A percentile compares a stretch with the other conserved stretches of the same genome.
Evolutionary conservation across 2,888 invertebrate genomes (phyloP).

Genomic region (Pseudococcus longispinus): DNA sequence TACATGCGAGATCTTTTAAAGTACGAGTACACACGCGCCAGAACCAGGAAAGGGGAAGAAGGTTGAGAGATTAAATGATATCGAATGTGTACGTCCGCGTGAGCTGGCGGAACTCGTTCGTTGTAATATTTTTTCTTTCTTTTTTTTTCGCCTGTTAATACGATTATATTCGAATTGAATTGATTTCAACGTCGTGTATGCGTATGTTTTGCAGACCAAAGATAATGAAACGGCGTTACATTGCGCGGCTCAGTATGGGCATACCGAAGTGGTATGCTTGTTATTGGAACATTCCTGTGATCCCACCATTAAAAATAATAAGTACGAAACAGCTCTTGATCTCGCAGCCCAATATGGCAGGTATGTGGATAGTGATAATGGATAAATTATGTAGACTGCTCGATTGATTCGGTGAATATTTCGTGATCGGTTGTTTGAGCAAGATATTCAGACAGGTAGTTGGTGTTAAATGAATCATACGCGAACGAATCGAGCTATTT

Average conservation of each 20-base stretch:
- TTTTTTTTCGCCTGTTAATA: background rate
- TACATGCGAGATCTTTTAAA: background rate
- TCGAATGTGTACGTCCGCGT: background rate
- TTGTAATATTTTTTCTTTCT: background rate
- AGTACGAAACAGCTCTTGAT: constrained; percentile 91
- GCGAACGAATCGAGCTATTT: background rate
- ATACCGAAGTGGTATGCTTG: constrained; percentile 82
- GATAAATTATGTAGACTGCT: background rate
- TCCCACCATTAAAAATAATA: constrained; percentile 83
- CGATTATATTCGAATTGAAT: background rate
- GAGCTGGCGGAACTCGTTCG: constrained; percentile 9
- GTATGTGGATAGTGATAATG: constrained; percentile 66
- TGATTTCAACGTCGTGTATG: background rate
- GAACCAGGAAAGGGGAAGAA: background rate
- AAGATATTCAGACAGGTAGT: background rate
- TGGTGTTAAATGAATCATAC: background rate
- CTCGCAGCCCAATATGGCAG: constrained; percentile 92
- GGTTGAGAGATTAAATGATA: constrained; percentile 8
- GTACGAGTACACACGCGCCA: constrained; percentile 4
- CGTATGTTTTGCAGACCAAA: constrained; percentile 69
- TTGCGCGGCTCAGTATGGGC: constrained; percentile 92
- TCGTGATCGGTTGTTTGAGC: background rate
- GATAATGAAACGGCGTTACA: constrained; percentile 92
- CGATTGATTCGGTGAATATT: background rate
- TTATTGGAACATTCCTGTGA: constrained; percentile 86